A percentile compares a stretch with the other conserved stretches of the same genome.
Conservation (phyloP, 2,888 invertebrate genomes). For the Mycogona germanica region DNA sequence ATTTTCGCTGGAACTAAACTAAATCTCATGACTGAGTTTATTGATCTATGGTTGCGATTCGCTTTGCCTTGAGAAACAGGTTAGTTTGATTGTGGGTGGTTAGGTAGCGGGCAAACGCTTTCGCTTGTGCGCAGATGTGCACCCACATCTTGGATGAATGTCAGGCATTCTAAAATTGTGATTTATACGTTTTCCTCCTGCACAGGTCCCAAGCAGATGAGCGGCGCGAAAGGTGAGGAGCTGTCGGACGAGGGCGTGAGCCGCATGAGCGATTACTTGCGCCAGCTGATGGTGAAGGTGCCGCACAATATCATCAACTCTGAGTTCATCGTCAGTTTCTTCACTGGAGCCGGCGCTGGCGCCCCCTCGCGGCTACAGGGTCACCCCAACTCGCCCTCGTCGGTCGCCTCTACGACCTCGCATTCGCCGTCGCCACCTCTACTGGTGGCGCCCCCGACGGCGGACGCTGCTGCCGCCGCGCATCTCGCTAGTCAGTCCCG, state of each 20-base stretch:
- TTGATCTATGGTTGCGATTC: too few species aligned
- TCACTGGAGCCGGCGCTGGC: slow-evolving; percentile 16
- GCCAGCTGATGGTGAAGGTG: slow-evolving; percentile 12
- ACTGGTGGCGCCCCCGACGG: neutral
- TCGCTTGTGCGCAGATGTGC: too few species aligned
- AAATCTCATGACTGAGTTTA: too few species aligned
- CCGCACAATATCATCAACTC: slow-evolving; percentile 11
- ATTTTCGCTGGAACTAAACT: too few species aligned
- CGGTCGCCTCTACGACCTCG: neutral
- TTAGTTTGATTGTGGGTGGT: too few species aligned
- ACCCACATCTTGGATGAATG: too few species aligned
- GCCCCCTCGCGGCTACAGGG: slow-evolving; percentile 15
- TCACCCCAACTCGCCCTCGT: neutral
- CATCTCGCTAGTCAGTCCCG: neutral
- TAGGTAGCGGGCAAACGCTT: too few species aligned
- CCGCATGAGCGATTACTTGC: slow-evolving; percentile 11
- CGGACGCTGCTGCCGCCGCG: neutral
- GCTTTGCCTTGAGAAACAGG: too few species aligned
- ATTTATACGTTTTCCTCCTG: too few species aligned
- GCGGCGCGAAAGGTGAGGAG: slow-evolving; percentile 2
- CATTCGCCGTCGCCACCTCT: neutral
- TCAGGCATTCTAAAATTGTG: too few species aligned
- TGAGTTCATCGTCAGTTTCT: slow-evolving; percentile 7
- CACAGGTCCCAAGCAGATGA: slow-evolving; percentile 9
- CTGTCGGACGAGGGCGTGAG: slow-evolving; percentile 5